phyloP scores from a whole-genome alignment of 2,113 vertebrate genomes.

The Tricholaema leucomelas region DNA sequence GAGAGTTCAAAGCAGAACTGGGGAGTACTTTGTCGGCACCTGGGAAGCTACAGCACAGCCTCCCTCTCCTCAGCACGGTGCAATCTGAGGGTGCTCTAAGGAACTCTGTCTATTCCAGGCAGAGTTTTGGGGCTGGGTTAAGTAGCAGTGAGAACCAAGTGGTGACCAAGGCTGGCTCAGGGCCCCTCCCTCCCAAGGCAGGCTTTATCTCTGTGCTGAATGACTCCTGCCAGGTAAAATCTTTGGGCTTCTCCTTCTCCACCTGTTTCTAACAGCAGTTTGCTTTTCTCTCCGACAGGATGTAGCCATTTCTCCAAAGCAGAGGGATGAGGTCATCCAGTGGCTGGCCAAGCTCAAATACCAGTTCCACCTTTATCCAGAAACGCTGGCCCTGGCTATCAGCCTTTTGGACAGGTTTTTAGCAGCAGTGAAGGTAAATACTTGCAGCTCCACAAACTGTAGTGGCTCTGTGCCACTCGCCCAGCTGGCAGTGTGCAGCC shows the following conservation, averaged over 20 bases:
- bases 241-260: not conserved
- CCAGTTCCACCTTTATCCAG: constrained; percentile 92
- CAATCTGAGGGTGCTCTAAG: not conserved
- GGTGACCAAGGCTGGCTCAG: not conserved
- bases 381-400: constrained; percentile 92
- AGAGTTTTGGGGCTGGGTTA: not conserved
- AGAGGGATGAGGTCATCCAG: constrained; percentile 94
- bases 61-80: accelerated
- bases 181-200: no score
- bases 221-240: not conserved
- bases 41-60: not conserved
- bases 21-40: no score
- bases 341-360: constrained; percentile 92
- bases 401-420: constrained; percentile 96
- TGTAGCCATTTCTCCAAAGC: constrained; percentile 91
- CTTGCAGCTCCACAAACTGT: not conserved
- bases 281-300: constrained; percentile 76
- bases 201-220: not conserved
- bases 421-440: constrained; percentile 90
- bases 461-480: not conserved
- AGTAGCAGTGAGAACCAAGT: not conserved
- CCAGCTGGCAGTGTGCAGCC: not conserved
- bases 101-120: not conserved
- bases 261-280: not conserved
- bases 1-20: accelerated